Evolutionary conservation across 2,113 vertebrate species (phyloP), one percentile per base, ranked within the genome.

Genomic region (Cricetomys ansorgei): DNA sequence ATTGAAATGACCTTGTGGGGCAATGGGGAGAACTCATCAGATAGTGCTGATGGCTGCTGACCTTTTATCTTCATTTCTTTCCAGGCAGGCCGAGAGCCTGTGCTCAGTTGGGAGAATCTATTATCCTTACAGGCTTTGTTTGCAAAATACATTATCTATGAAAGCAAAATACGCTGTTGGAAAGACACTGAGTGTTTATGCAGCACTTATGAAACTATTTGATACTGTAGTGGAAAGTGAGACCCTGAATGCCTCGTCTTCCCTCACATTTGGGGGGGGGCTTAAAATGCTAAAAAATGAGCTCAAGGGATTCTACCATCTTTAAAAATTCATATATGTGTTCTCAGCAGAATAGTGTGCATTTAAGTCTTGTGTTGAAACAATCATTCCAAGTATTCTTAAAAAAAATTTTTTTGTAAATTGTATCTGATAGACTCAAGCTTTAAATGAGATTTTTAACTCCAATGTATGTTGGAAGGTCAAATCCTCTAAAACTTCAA

Each of bases 91-190:
- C 25, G 40, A 15, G 62, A 93, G 64, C 31, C 45, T 16, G 23
- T 43, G 72, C 62, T 92, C 72, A 75, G n/a, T 89, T 72, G 81
- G 79, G 59, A 70, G 70, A 97, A 95, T 8, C 53, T 91, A 81
- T 97, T 95, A 96, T 91, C 48, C 43, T 86, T 92, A 94, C 93
- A 88, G 76, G 23, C 70, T 95, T 96, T 92, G 59, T 77, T 93
- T 93, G 95, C 73, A 97, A 95, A 97, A 95, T 94, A 45, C 72
- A 88, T 90, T 96, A 96, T 94, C 88, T 79, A 55, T 93, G 91
- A 94, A 90, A 96, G 64, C 59, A 93, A 96, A 96, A 94, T 34
- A 65, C 19, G 21, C 72, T 91, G 31, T 93, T 81, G 85, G 25
- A 95, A 94, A 94, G 80, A 80, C 25, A 69, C 9, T 65, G 19